Conservation (phyloP, 2,888 invertebrate genomes). For the Sinelater perroti region DNA sequence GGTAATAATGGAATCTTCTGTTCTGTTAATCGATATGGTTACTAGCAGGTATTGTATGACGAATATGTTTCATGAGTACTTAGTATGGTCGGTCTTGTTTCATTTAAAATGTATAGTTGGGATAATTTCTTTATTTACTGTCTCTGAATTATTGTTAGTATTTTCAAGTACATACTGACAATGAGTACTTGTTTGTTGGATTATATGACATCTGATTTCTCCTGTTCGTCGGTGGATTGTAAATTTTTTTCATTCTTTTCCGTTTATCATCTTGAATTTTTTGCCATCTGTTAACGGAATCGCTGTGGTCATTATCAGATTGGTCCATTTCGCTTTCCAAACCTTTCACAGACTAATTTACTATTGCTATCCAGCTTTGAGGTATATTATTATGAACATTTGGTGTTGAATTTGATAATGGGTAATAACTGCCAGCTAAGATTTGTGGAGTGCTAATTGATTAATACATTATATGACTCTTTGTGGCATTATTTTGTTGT, state of each 20-base stretch:
- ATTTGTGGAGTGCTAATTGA: background rate
- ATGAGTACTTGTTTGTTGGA: background rate
- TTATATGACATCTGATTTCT: background rate
- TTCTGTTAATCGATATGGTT: background rate
- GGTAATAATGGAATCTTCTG: background rate
- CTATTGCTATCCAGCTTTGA: background rate
- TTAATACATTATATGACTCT: background rate
- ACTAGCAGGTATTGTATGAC: background rate
- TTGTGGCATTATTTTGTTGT: background rate
- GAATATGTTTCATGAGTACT: background rate
- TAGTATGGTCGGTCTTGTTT: background rate
- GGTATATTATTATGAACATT: background rate
- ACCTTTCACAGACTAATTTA: slow-evolving; percentile 2
- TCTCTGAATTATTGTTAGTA: slow-evolving; percentile 1
- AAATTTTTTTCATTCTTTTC: background rate
- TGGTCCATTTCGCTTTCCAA: slow-evolving; percentile 1
- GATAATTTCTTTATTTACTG: background rate
- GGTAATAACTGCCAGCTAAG: background rate
- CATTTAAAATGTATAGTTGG: background rate
- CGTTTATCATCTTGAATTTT: background rate
- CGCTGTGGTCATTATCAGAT: background rate
- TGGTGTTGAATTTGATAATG: slow-evolving; percentile 6
- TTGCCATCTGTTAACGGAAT: slow-evolving; percentile 3
- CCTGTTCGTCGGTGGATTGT: background rate
- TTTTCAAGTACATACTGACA: slow-evolving; percentile 5